These are phyloP conservation scores for Xiphophorus birchmanni DNA, from an alignment of 2,797 vertebrate species.

Conservation along the genomic window DNA sequence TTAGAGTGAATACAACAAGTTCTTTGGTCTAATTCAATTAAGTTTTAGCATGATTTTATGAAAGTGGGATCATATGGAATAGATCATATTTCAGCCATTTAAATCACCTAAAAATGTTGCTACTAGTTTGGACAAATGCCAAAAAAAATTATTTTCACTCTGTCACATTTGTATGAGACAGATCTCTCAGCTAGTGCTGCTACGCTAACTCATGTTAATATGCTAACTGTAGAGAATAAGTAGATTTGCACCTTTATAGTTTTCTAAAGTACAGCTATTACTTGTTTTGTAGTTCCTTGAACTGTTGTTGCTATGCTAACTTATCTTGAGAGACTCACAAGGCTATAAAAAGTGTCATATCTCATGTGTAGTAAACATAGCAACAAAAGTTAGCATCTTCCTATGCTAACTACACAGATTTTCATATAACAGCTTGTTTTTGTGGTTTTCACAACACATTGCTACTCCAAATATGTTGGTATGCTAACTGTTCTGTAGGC, in stretches of 20 bases:
- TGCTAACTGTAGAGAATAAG: background rate
- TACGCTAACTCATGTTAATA: background rate
- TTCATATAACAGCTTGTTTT: background rate
- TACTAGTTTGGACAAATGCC: background rate
- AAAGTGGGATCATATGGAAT: background rate
- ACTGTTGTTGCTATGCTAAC: background rate
- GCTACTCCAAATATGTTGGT: background rate
- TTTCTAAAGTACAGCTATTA: background rate
- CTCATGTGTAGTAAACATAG: background rate
- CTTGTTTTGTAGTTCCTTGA: background rate
- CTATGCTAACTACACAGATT: constrained; percentile 24
- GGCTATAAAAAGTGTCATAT: background rate
- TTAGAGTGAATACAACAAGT: constrained; percentile 24
- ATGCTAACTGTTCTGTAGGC: background rate
- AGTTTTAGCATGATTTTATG: constrained; percentile 10
- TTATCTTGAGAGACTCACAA: background rate
- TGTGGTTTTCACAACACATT: background rate
- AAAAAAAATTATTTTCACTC: background rate
- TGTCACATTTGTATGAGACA: background rate
- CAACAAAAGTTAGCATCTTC: background rate
- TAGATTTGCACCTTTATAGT: background rate
- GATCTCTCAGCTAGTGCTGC: background rate
- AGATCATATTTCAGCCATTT: background rate
- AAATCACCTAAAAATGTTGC: background rate
- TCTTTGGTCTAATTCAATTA: constrained; percentile 44